Evolutionary conservation across 2,888 invertebrate genomes (phyloP), one percentile per base, ranked within the genome.

Genomic region (Caradrina kadenii): DNA sequence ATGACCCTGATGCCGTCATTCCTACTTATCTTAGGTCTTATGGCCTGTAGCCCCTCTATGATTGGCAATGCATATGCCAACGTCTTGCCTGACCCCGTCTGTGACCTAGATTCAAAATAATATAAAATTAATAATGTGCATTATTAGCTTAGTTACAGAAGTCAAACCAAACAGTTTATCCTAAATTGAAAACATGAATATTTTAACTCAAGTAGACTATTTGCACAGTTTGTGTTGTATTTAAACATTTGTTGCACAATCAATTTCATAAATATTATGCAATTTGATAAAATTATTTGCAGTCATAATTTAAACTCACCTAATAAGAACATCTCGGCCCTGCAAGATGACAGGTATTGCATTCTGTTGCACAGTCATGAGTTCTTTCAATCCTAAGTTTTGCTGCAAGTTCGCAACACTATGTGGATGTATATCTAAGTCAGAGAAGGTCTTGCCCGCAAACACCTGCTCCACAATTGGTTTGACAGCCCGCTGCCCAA

Each of bases 1-100:
- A 99, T 94, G 0, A 98, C 98, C 88, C 97, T 96, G 39, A 98
- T 96, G 0, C 99, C 99, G 91, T 98, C 97, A 74, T 96, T 96
- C 80, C 98, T 96, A 80, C 96, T 96, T 59, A 98, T 92, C 90
- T 97, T 97, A 0, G 98, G 98, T 63, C 96, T 94, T 60, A 98
- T 96, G 53, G 96, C 96, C 84, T 98, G 98, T 64, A 98, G 92
- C 0, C 96, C 96, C 87, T 99, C 98, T 50, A 99, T 96, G 62
- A 99, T 97, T 0, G 99, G 99, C 67, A 99, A 93, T 2, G 99
- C 98, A 95, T 99, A 99, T 0, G 99, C 97, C 76, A 99, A 92
- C 0, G 99, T 99, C 94, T 99, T 99, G 10, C 99, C 99, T 22
- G 99, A 99, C 21, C 99, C 99, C 19, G 99, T 99, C 92, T 99